Evolutionary conservation across 2,797 vertebrate genomes (phyloP), one percentile per base, ranked within the genome.

Genomic region (Megalops cyprinoides): DNA sequence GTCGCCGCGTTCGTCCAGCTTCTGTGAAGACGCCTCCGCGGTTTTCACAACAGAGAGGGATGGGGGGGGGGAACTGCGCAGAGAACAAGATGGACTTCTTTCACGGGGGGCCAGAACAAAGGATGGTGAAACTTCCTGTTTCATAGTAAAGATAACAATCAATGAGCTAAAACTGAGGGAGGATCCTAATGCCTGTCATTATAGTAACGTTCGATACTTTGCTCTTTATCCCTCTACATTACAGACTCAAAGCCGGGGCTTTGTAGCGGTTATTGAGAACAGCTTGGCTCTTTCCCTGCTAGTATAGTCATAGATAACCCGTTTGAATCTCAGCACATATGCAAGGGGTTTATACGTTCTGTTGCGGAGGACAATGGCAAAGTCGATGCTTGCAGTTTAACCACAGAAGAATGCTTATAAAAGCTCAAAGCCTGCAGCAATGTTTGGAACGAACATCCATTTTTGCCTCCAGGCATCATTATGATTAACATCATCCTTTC

Each of bases 1-100:
- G 83, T 85, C 78, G 67, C 81, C 87, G 87, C 87, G 88, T 91
- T 87, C 88, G 87, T 90, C 85, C 42, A 67, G 34, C 49, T 69
- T 39, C 39, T 69, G 65, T 15, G 69, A 69, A 69, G 42, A 3
- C 6, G 9, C 71, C 44, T 25, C 46, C n/a, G 12, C 4, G 23
- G 44, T 0, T 25, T 8, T 23, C 23, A 3, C 0, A 14, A 1
- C 0, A 7, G 69, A 18, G 6, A 1, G 12, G 0, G 28, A 39
- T 1, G 14, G 67, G 7, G 44, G 14, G 9, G 9, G 9, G 1
- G 20, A 7, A 1, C 67, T 46, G 23, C 12, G 34, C 14, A 37
- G 8, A 10, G 37, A 83, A 83, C 77, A 83, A 83, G 83, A 73
- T 77, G 15, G 20, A 55, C 15, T 65, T 65, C 18, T 10, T 46